Evolutionary conservation across 2,797 vertebrate genomes (phyloP).

Genomic region (Lophotriccus pileatus): DNA sequence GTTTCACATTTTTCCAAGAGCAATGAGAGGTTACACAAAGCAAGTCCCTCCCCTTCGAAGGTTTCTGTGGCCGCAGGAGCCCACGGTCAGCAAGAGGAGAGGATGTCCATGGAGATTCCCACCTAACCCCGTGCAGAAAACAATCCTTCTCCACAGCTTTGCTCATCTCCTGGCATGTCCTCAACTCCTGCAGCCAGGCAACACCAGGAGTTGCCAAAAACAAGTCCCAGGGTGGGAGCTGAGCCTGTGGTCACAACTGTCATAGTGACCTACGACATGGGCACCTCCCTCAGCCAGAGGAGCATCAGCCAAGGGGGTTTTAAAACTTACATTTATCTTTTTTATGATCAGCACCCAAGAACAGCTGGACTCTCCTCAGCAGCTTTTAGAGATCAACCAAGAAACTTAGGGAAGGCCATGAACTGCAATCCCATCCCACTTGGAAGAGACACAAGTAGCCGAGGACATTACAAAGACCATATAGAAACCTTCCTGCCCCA

Average conservation of each 20-base stretch:
- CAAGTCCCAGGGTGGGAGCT: not conserved
- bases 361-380: not conserved
- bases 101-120: not conserved
- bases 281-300: not conserved
- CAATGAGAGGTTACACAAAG: not conserved
- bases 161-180: not conserved
- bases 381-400: not conserved
- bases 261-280: not conserved
- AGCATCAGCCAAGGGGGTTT: not conserved
- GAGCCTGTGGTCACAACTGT: not conserved
- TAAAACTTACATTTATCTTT: not conserved
- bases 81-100: not conserved
- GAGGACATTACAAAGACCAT: accelerated
- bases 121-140: not conserved
- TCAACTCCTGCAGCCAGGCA: not conserved
- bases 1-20: not conserved
- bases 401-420: not conserved
- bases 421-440: not conserved
- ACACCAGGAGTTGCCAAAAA: not conserved
- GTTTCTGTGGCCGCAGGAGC: not conserved
- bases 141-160: not conserved
- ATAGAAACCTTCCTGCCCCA: not conserved
- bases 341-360: not conserved
- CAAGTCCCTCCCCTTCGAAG: not conserved
- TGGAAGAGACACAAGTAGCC: not conserved